These are phyloP conservation scores for Clunio marinus DNA, from an alignment of 2,888 invertebrate species.

Conservation along the genomic window DNA sequence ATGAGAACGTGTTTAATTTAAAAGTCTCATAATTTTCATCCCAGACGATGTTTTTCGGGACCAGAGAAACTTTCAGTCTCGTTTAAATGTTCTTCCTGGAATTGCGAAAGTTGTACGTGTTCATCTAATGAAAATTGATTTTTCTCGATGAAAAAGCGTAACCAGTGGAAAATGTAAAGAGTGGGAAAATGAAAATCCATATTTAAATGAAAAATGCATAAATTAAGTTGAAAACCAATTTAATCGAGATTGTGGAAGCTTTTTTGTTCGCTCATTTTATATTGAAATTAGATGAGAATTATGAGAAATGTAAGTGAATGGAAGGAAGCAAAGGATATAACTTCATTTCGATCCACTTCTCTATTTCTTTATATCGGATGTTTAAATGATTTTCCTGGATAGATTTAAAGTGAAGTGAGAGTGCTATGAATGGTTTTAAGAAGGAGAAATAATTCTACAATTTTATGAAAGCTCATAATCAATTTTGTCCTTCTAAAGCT, in stretches of 20 bases:
- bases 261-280: background rate
- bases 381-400: conserved; percentile 18
- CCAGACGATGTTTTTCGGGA: background rate
- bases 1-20: conserved; percentile 32
- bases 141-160: background rate
- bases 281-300: background rate
- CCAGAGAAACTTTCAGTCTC: background rate
- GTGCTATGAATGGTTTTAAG: too few relatives aligned
- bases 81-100: background rate
- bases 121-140: conserved; percentile 29
- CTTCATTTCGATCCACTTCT: background rate
- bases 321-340: background rate
- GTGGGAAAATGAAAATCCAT: background rate
- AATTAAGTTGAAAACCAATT: conserved; percentile 14
- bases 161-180: background rate
- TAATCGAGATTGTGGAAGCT: conserved; percentile 19
- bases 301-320: background rate
- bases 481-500: too few relatives aligned
- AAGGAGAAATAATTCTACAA: too few relatives aligned
- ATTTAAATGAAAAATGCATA: conserved; percentile 6
- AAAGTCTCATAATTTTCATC: conserved; percentile 32
- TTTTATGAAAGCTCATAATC: too few relatives aligned
- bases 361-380: background rate
- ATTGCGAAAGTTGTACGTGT: conserved; percentile 5
- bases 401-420: background rate